Evolutionary conservation across 2,888 invertebrate species (phyloP).

Genomic region (Helleia helle): DNA sequence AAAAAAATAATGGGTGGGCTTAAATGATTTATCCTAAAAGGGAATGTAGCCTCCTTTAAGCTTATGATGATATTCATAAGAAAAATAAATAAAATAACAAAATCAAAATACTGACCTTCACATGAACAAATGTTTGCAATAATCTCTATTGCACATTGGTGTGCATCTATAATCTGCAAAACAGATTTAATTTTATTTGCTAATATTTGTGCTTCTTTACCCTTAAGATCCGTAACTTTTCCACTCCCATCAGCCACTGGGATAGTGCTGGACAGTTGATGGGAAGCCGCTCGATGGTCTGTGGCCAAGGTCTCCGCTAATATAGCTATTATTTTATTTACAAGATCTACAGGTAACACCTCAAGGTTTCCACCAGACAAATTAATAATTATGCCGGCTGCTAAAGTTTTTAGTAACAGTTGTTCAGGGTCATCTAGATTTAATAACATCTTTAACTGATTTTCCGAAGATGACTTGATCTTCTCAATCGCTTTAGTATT

Average conservation of each 20-base stretch:
- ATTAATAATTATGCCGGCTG: conserved; percentile 75
- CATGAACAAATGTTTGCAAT: conserved; percentile 80
- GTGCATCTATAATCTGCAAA: conserved; percentile 76
- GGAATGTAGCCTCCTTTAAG: too few species aligned
- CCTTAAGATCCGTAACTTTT: conserved; percentile 40
- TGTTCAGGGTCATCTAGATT: conserved; percentile 45
- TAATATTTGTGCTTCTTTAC: conserved; percentile 48
- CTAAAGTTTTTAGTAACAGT: conserved; percentile 69
- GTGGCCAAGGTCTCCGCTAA: conserved; percentile 67
- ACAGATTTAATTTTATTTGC: conserved; percentile 65
- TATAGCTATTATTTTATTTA: conserved; percentile 63
- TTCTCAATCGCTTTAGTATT: conserved; percentile 73
- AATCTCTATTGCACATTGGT: conserved; percentile 80
- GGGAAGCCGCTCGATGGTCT: conserved; percentile 66
- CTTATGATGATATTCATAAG: too few species aligned
- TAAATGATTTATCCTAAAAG: too few species aligned
- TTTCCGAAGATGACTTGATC: conserved; percentile 63
- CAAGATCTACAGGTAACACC: conserved; percentile 51
- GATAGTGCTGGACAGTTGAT: conserved; percentile 60
- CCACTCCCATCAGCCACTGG: conserved; percentile 46
- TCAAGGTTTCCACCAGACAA: conserved; percentile 55
- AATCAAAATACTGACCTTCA: conserved; percentile 74
- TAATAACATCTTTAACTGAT: conserved; percentile 51
- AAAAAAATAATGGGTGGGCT: too few species aligned
- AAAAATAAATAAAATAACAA: too few species aligned